A percentile compares a stretch with the other conserved stretches of the same genome.
phyloP scores from a whole-genome alignment of 2,113 vertebrate species.

The Danio rerio region GRCz12tu NC_133182.1:76049001-76049500 shows the following conservation, averaged over 20 bases:
- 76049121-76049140: conserved; percentile 51
- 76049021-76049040: background rate
- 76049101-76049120: conserved; percentile 50
- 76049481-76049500: too few species aligned
- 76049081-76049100: conserved; percentile 61
- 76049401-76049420: too few species aligned
- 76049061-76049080: conserved; percentile 63
- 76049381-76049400: too few species aligned
- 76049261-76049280: conserved; percentile 51
- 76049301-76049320: conserved; percentile 58
- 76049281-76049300: conserved; percentile 54
- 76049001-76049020: conserved; percentile 41
- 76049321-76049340: background rate
- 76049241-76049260: conserved; percentile 42
- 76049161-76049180: conserved; percentile 48
- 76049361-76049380: too few species aligned
- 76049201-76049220: conserved; percentile 7
- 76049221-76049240: conserved; percentile 40
- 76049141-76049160: conserved; percentile 57
- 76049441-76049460: too few species aligned
- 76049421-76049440: too few species aligned
- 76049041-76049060: conserved; percentile 57
- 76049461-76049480: too few species aligned
- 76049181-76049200: conserved; percentile 33
- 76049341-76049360: background rate